Conservation (phyloP, 2,888 invertebrate genomes). For the Calliopum simillimum region DNA sequence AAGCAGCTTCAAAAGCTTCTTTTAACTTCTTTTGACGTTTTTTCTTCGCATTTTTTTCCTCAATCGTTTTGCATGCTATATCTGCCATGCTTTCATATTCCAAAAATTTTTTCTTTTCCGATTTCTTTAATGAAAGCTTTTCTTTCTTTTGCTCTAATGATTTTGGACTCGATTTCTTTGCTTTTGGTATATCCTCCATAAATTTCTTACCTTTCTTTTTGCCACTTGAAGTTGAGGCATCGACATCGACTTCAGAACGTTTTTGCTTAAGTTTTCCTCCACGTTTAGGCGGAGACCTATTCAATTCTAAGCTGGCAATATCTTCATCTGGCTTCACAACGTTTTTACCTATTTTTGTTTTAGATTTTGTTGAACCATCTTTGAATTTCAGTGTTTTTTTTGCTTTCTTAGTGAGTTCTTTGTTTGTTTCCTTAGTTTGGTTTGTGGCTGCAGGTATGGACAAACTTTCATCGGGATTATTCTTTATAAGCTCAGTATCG, state of each 20-base stretch:
- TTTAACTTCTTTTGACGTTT: constrained; percentile 49
- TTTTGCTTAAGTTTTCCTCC: constrained; percentile 11
- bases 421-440: not conserved
- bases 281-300: constrained; percentile 9
- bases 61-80: constrained; percentile 18
- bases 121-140: constrained; percentile 26
- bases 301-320: not conserved
- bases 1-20: constrained; percentile 48
- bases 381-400: no score
- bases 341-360: no score
- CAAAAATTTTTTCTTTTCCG: constrained; percentile 36
- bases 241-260: not conserved
- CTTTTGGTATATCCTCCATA: not conserved
- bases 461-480: not conserved
- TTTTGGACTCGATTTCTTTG: constrained; percentile 22
- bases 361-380: no score
- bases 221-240: not conserved
- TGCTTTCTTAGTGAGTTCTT: not conserved
- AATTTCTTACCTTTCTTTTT: constrained; percentile 27
- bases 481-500: not conserved
- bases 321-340: no score
- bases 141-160: constrained; percentile 25
- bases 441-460: not conserved
- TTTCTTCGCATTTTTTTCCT: constrained; percentile 47
- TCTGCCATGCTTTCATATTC: constrained; percentile 30